Percentiles rank a stretch among this genome's conserved stretches.
These are phyloP conservation scores for Trogon melanurus DNA, from an alignment of 2,113 vertebrate species.

Conservation along the genomic window DNA sequence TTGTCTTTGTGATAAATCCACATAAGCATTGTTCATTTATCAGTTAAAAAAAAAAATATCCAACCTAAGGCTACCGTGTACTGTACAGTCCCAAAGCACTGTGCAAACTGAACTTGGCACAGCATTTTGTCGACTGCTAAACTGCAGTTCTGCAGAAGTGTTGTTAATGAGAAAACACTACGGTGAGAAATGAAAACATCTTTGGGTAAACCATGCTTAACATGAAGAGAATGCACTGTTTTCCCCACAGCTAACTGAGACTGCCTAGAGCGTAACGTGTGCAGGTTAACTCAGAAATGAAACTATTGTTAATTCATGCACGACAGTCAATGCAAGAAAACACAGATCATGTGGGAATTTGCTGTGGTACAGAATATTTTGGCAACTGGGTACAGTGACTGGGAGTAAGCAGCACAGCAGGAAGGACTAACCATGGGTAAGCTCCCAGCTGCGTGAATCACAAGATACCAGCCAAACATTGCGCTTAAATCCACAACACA, in stretches of 20 bases:
- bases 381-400: neutral
- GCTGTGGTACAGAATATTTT: accelerated
- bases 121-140: neutral
- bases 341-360: accelerated
- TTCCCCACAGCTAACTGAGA: neutral
- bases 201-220: neutral
- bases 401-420: accelerated
- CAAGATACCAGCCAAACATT: neutral
- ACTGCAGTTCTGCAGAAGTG: neutral
- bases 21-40: neutral
- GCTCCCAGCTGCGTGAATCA: neutral
- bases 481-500: accelerated
- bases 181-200: accelerated
- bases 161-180: neutral
- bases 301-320: neutral
- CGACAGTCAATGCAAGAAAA: neutral
- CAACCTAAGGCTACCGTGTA: accelerated
- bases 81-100: neutral
- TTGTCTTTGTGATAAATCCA: neutral
- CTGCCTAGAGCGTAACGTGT: neutral
- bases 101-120: neutral
- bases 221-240: accelerated
- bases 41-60: neutral
- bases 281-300: neutral
- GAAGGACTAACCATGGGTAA: accelerated